phyloP scores from a whole-genome alignment of 1,140 invertebrate genomes.

The Musca vetustissima region DNA sequence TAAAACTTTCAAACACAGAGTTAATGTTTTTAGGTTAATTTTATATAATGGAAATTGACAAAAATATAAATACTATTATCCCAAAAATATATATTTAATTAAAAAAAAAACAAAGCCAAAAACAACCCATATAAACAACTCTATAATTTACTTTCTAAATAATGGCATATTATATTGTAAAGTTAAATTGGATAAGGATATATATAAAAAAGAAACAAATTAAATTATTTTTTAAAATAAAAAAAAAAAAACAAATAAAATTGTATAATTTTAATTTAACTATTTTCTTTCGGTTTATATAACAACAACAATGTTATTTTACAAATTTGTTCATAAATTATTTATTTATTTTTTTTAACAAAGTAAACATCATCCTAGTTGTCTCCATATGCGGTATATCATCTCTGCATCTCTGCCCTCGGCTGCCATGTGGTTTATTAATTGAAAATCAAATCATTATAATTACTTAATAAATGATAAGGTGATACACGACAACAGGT shows the following conservation, averaged over 20 bases:
- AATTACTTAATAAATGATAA: slow-evolving; percentile 88
- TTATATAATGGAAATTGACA: slow-evolving; percentile 9
- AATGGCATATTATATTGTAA: slow-evolving; percentile 2
- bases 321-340: slow-evolving; percentile 10
- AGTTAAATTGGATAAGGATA: slow-evolving; percentile 3
- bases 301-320: neutral
- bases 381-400: too few relatives aligned
- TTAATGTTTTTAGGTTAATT: neutral
- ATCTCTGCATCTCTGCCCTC: neutral
- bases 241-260: slow-evolving; percentile 16
- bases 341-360: too few relatives aligned
- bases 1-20: neutral
- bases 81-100: too few relatives aligned
- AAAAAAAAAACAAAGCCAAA: too few relatives aligned
- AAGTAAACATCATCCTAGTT: too few relatives aligned
- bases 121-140: too few relatives aligned
- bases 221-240: neutral
- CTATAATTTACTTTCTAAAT: neutral
- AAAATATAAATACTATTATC: neutral
- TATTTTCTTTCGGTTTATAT: neutral
- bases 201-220: slow-evolving; percentile 14
- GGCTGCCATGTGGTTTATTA: slow-evolving; percentile 55
- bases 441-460: slow-evolving; percentile 93
- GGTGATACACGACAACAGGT: slow-evolving; percentile 90
- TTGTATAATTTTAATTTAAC: slow-evolving; percentile 25